Conservation (phyloP, 2,888 invertebrate species). For the Trichogramma evanescens region DNA sequence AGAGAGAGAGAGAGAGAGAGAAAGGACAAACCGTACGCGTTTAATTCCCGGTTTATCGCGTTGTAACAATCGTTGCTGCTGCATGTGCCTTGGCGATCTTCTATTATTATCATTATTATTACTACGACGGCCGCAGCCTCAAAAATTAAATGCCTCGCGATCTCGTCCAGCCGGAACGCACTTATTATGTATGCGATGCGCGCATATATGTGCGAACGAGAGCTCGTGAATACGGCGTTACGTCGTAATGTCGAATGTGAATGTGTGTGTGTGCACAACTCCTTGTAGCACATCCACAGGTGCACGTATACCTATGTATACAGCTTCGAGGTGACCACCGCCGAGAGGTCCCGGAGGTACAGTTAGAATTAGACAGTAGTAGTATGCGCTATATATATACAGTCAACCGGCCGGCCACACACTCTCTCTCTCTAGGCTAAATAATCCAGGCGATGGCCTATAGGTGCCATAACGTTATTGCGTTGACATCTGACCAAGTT, state of each 20-base stretch:
- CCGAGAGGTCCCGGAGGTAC: constrained; percentile 41
- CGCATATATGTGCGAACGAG: neutral
- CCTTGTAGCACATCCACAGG: neutral
- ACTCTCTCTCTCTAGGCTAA: neutral
- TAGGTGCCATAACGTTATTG: constrained; percentile 44
- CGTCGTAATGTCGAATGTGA: constrained; percentile 17
- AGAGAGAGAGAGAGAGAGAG: no score
- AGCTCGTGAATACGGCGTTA: constrained; percentile 7
- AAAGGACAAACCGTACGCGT: no score
- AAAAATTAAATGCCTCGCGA: no score
- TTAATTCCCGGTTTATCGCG: no score
- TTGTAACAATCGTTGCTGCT: no score
- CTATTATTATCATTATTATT: no score
- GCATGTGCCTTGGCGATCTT: no score
- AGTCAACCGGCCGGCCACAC: constrained; percentile 34
- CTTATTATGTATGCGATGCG: neutral
- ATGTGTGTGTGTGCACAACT: constrained; percentile 30
- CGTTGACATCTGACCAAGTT: constrained; percentile 43
- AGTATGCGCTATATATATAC: constrained; percentile 9
- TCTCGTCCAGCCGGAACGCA: neutral
- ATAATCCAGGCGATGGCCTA: constrained; percentile 27
- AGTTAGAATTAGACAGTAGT: constrained; percentile 45
- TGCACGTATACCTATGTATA: no score
- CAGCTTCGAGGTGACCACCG: constrained; percentile 26
- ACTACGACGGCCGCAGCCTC: no score